Percentiles rank a stretch among this genome's conserved stretches.
Conservation (phyloP, 2,113 vertebrate genomes). For the Gymnarchus niloticus region DNA sequence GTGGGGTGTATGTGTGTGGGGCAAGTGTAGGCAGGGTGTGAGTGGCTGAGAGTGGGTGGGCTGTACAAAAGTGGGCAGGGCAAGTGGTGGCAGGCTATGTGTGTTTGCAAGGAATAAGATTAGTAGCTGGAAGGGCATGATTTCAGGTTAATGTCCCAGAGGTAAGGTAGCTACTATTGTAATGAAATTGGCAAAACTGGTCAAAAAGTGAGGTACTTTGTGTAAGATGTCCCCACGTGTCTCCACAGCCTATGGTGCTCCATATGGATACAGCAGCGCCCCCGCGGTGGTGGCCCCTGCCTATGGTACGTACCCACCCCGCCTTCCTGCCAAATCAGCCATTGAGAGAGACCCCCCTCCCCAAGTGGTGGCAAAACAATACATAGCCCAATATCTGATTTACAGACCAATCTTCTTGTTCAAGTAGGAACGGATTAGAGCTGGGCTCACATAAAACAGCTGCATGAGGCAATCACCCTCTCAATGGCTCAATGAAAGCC, state of each 20-base stretch:
- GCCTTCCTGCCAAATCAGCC: not conserved
- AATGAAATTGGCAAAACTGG: not conserved
- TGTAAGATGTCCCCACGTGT: constrained; percentile 5
- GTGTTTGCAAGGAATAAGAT: not conserved
- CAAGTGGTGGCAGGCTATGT: not conserved
- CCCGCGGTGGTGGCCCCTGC: constrained; percentile 78
- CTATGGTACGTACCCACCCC: constrained; percentile 78
- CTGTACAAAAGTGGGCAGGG: not conserved
- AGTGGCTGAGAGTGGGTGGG: not conserved
- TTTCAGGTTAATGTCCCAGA: not conserved
- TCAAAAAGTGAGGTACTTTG: not conserved
- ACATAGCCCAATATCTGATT: constrained; percentile 64
- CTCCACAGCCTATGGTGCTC: constrained; percentile 83
- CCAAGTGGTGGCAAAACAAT: no score
- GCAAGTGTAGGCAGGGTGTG: not conserved
- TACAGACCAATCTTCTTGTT: not conserved
- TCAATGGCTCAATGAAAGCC: not conserved
- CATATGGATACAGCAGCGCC: constrained; percentile 79
- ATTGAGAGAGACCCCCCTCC: constrained; percentile 34
- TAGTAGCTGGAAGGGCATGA: not conserved
- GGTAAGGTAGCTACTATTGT: not conserved
- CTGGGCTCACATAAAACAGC: no score
- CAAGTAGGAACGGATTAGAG: not conserved
- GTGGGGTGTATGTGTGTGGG: no score
- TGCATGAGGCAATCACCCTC: not conserved